Conservation (phyloP, 2,888 invertebrate species). For the Axea sp. region DNA sequence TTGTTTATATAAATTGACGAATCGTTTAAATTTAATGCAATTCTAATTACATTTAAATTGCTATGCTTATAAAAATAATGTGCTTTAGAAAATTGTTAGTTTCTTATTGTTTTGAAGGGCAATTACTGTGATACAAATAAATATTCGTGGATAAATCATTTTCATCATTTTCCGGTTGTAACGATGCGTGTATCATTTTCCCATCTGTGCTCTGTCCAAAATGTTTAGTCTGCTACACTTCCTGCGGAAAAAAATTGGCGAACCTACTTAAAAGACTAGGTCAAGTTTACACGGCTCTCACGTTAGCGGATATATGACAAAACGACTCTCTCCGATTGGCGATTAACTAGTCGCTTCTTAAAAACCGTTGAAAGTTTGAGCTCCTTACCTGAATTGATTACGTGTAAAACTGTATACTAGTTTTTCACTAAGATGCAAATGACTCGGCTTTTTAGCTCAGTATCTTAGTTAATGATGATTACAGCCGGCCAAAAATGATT, state of each 20-base stretch:
- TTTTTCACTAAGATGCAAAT: constrained; percentile 36
- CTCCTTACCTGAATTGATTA: constrained; percentile 59
- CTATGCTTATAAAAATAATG: too few species aligned
- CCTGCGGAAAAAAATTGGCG: constrained; percentile 27
- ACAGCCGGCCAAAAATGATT: constrained; percentile 2
- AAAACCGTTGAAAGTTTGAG: constrained; percentile 60
- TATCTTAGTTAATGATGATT: constrained; percentile 27
- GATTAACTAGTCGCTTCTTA: constrained; percentile 59
- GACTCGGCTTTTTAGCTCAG: neutral
- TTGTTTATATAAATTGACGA: too few species aligned
- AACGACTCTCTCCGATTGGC: constrained; percentile 61
- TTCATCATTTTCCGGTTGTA: too few species aligned
- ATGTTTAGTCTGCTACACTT: constrained; percentile 23
- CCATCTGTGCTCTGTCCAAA: too few species aligned
- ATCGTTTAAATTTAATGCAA: too few species aligned
- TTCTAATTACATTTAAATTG: too few species aligned
- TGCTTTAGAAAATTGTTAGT: too few species aligned
- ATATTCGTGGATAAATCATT: too few species aligned
- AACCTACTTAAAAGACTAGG: constrained; percentile 54
- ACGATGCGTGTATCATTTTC: too few species aligned
- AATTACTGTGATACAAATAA: too few species aligned
- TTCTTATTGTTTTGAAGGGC: too few species aligned
- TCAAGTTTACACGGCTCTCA: constrained; percentile 50
- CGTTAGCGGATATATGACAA: constrained; percentile 60
- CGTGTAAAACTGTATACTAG: constrained; percentile 43